A percentile compares a stretch with the other conserved stretches of the same genome.
Conservation (phyloP, 2,797 vertebrate species). For the Characodon lateralis region DNA sequence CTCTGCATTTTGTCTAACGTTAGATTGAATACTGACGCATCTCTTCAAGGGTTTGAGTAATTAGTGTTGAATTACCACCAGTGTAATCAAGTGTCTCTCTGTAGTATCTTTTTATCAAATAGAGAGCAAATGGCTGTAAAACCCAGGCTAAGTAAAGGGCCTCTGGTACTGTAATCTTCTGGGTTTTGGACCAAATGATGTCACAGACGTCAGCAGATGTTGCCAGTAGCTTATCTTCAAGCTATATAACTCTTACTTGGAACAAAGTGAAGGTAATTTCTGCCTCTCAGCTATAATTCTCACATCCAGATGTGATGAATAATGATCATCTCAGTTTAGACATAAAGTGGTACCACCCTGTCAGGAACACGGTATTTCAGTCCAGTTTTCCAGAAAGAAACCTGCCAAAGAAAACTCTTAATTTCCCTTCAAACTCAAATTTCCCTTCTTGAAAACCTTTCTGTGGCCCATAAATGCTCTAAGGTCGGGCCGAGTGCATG, state of each 20-base stretch:
- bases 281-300: background rate
- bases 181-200: background rate
- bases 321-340: background rate
- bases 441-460: background rate
- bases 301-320: background rate
- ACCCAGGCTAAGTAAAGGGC: background rate
- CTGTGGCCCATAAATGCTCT: background rate
- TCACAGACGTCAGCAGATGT: background rate
- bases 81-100: background rate
- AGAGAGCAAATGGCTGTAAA: background rate
- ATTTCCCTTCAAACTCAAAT: background rate
- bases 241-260: background rate
- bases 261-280: background rate
- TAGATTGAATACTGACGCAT: background rate
- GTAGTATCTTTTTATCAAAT: background rate
- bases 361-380: background rate
- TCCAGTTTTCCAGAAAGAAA: background rate
- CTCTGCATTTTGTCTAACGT: background rate
- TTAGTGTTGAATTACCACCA: background rate
- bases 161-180: background rate
- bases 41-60: background rate
- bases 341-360: background rate
- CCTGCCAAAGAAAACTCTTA: slow-evolving; percentile 1
- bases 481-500: background rate
- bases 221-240: background rate